phyloP scores from a whole-genome alignment of 2,113 vertebrate species.

The Gambusia affinis region DNA sequence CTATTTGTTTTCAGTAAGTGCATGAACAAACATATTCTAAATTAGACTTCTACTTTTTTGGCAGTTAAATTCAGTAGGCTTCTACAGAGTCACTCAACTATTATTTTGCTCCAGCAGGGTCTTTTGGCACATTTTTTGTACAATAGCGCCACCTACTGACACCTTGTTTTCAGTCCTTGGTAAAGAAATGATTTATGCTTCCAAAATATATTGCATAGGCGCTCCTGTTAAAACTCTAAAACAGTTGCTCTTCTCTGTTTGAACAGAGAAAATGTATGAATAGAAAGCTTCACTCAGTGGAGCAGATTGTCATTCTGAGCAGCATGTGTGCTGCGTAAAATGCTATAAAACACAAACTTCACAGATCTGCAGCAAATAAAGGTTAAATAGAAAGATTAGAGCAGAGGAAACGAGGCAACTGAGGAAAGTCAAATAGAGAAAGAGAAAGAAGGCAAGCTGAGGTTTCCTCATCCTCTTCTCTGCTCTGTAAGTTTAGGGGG shows the following conservation, averaged over 20 bases:
- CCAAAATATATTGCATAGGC: background rate
- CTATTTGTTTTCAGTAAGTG: no score
- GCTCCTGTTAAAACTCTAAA: background rate
- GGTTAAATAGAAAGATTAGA: conserved; percentile 47
- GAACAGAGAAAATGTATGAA: background rate
- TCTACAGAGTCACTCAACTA: no score
- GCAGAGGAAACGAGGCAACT: background rate
- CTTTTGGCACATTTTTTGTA: no score
- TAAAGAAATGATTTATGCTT: no score
- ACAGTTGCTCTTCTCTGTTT: background rate
- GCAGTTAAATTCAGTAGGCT: no score
- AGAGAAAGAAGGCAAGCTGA: conserved; percentile 6
- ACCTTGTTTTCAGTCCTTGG: no score
- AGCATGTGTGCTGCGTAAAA: background rate
- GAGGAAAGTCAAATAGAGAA: conserved; percentile 15
- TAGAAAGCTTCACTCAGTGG: background rate
- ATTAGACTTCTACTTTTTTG: no score
- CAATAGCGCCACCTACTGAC: no score
- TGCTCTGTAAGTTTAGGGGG: conserved; percentile 5
- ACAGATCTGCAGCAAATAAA: conserved; percentile 26
- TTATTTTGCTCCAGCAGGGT: no score
- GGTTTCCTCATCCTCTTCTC: background rate
- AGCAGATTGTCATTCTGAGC: conserved; percentile 17
- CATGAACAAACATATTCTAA: no score
- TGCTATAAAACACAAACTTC: background rate